phyloP scores from a whole-genome alignment of 2,888 invertebrate species.

The Brenthis ino region DNA sequence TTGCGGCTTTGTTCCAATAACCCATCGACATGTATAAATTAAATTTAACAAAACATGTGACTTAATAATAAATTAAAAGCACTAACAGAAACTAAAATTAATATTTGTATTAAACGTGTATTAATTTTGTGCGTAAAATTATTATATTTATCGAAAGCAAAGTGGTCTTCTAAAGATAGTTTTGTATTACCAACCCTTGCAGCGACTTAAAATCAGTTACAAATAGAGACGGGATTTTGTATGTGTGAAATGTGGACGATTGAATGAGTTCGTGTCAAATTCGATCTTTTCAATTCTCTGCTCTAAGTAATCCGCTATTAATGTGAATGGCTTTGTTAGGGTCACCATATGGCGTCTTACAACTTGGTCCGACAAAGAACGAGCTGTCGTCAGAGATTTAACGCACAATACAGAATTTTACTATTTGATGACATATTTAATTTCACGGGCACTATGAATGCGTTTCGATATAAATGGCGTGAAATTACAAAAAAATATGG shows the following conservation, averaged over 20 bases:
- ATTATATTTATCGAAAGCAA: not conserved
- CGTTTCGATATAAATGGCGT: constrained; percentile 59
- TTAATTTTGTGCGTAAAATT: not conserved
- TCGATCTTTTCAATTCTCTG: constrained; percentile 60
- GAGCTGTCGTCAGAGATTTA: constrained; percentile 53
- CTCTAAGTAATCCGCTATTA: constrained; percentile 63
- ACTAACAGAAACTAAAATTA: too few species aligned
- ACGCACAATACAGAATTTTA: constrained; percentile 64
- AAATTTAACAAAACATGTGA: too few species aligned
- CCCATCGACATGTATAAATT: too few species aligned
- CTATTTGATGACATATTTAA: constrained; percentile 66
- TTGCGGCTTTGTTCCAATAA: too few species aligned
- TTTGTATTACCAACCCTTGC: constrained; percentile 37
- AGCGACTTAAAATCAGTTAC: constrained; percentile 58
- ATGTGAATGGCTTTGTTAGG: constrained; percentile 53
- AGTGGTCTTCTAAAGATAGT: not conserved
- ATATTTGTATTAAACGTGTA: not conserved
- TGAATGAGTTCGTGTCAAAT: constrained; percentile 49
- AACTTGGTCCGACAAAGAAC: constrained; percentile 53
- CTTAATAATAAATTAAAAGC: too few species aligned
- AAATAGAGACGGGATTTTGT: constrained; percentile 46
- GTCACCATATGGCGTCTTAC: constrained; percentile 74
- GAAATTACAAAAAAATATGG: constrained; percentile 62
- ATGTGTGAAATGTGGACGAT: constrained; percentile 31
- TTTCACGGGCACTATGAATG: constrained; percentile 58